Conservation (phyloP, 2,797 vertebrate genomes). For the Pangasius krempfi region DNA sequence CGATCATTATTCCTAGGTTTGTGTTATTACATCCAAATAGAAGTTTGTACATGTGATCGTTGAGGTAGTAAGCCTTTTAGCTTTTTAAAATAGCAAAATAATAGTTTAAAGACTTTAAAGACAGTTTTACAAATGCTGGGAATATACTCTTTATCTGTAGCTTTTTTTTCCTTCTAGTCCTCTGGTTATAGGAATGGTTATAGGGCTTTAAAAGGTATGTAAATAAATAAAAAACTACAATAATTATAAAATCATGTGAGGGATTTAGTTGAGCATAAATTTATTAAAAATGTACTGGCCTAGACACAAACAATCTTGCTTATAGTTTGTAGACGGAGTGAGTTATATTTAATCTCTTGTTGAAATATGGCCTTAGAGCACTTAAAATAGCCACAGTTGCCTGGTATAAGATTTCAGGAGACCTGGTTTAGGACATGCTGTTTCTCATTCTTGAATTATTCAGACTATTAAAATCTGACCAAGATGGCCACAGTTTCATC, state of each 20-base stretch:
- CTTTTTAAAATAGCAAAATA: not conserved
- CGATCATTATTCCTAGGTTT: not conserved
- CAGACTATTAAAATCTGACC: not conserved
- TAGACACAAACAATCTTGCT: slow-evolving; percentile 6
- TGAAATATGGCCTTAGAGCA: slow-evolving; percentile 48
- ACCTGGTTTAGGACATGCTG: slow-evolving; percentile 41
- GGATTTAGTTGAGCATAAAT: not conserved
- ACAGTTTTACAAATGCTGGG: not conserved
- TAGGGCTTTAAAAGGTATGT: too few species aligned
- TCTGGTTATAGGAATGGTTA: not conserved
- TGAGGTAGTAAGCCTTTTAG: not conserved
- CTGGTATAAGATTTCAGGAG: slow-evolving; percentile 56
- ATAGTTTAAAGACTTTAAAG: not conserved
- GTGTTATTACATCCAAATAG: too few species aligned
- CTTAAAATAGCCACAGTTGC: slow-evolving; percentile 56
- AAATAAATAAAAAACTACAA: not conserved
- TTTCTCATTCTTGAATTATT: slow-evolving; percentile 19
- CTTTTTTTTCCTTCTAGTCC: not conserved
- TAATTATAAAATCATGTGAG: not conserved
- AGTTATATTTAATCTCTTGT: slow-evolving; percentile 49
- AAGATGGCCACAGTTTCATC: not conserved
- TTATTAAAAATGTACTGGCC: not conserved
- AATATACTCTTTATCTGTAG: not conserved
- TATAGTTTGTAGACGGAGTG: slow-evolving; percentile 33
- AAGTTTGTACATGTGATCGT: not conserved